A percentile compares a stretch with the other conserved stretches of the same genome.
These are phyloP conservation scores for Pipistrellus nathusii DNA, from an alignment of 2,797 vertebrate species.

Conservation along the genomic window DNA sequence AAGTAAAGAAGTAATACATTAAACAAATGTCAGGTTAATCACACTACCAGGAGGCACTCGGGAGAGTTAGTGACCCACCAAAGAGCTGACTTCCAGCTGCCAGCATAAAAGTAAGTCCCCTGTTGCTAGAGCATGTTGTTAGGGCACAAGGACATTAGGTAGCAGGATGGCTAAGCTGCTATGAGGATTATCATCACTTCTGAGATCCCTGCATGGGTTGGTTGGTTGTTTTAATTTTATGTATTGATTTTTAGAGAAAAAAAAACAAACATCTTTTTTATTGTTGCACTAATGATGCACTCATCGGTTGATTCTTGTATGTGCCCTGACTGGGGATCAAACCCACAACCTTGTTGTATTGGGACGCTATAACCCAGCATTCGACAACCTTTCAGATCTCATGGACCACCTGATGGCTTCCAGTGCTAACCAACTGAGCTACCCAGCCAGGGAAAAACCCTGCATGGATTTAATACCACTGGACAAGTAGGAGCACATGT, in stretches of 20 bases:
- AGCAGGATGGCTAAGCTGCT: not conserved
- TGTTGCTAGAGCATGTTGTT: not conserved
- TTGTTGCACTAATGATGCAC: not conserved
- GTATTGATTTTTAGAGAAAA: not conserved
- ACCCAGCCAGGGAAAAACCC: not conserved
- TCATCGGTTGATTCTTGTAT: not conserved
- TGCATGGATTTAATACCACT: not conserved
- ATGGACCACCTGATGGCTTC: too few species aligned
- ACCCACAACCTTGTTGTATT: not conserved
- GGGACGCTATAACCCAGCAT: not conserved
- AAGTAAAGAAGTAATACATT: not conserved
- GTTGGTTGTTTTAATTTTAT: not conserved
- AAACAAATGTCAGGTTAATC: not conserved
- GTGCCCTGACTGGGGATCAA: not conserved
- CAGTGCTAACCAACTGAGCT: not conserved
- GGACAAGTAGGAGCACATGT: not conserved
- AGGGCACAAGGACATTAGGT: not conserved
- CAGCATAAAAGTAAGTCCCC: not conserved
- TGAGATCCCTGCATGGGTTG: not conserved
- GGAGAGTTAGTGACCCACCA: not conserved
- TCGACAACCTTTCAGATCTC: too few species aligned
- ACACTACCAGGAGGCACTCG: not conserved
- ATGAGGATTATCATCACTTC: not conserved
- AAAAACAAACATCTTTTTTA: not conserved
- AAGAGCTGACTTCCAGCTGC: not conserved